phyloP scores from a whole-genome alignment of 2,888 invertebrate species.

The Caenorhabditis sp. region DNA sequence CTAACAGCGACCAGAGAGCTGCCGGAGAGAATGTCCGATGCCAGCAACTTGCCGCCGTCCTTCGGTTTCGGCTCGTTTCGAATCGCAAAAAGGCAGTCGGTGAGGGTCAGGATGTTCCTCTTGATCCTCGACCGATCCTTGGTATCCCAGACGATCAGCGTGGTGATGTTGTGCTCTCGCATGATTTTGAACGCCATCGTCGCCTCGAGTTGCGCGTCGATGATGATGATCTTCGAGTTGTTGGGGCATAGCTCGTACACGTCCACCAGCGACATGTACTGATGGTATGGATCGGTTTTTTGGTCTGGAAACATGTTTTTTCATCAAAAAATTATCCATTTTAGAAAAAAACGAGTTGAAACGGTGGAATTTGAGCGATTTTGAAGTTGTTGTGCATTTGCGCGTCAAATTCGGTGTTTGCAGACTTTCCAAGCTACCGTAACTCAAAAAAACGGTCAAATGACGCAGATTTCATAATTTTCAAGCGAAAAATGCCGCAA shows the following conservation, averaged over 20 bases:
- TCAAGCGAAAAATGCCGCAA: background rate
- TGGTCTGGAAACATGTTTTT: slow-evolving; percentile 58
- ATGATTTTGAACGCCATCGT: slow-evolving; percentile 67
- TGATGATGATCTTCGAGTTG: slow-evolving; percentile 61
- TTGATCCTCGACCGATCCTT: slow-evolving; percentile 7
- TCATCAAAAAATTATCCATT: too few relatives aligned
- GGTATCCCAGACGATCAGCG: slow-evolving; percentile 70
- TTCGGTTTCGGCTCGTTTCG: slow-evolving; percentile 19
- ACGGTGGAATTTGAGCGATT: too few relatives aligned
- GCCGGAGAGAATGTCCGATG: slow-evolving; percentile 56
- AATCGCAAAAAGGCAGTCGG: slow-evolving; percentile 48
- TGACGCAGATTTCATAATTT: too few relatives aligned
- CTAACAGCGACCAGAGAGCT: slow-evolving; percentile 61
- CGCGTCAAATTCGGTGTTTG: too few relatives aligned
- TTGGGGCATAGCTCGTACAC: slow-evolving; percentile 71
- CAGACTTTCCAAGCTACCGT: too few relatives aligned
- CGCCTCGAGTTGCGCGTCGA: slow-evolving; percentile 63
- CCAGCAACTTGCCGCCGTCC: background rate
- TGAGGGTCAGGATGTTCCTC: slow-evolving; percentile 54
- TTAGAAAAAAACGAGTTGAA: too few relatives aligned
- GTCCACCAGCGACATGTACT: slow-evolving; percentile 75
- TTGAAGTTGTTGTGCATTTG: too few relatives aligned
- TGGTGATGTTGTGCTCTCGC: slow-evolving; percentile 65
- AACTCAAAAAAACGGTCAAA: too few relatives aligned
- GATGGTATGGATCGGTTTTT: slow-evolving; percentile 71